Conservation (phyloP, 92 coral and sea anemone species). For the Palythoa caribaeorum region DNA sequence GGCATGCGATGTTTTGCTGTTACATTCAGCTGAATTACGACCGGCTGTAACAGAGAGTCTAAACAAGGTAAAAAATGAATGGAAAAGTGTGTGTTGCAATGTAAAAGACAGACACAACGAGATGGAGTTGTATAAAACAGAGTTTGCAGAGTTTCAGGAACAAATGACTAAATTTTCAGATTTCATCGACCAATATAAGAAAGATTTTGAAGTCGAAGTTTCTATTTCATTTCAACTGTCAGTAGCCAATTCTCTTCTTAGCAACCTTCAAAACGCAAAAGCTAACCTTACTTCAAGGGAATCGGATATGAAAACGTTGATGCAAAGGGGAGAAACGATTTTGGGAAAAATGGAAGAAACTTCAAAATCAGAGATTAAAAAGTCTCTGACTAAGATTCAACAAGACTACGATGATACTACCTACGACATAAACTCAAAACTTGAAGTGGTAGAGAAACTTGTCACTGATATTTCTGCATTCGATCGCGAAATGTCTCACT, state of each 20-base stretch:
- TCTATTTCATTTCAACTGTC: constrained; percentile 56
- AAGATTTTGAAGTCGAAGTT: constrained; percentile 31
- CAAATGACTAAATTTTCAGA: constrained; percentile 54
- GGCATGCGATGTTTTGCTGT: constrained; percentile 43
- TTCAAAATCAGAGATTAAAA: constrained; percentile 60
- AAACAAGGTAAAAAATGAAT: constrained; percentile 52
- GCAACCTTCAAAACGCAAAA: constrained; percentile 58
- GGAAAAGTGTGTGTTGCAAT: constrained; percentile 46
- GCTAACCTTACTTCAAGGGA: constrained; percentile 66
- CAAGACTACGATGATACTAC: constrained; percentile 38
- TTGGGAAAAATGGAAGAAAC: constrained; percentile 43
- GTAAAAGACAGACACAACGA: constrained; percentile 57
- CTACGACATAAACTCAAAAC: constrained; percentile 46
- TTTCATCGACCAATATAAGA: constrained; percentile 51
- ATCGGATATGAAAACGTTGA: constrained; percentile 51
- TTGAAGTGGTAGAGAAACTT: constrained; percentile 56
- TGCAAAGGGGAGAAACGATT: constrained; percentile 48
- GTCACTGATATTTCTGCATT: constrained; percentile 72
- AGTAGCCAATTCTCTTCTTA: constrained; percentile 61
- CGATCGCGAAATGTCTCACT: constrained; percentile 79
- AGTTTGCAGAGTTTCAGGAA: constrained; percentile 60
- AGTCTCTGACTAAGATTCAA: constrained; percentile 48
- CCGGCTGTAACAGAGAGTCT: constrained; percentile 48
- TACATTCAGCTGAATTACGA: constrained; percentile 49
- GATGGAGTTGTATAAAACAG: constrained; percentile 59